Conservation (phyloP, 2,797 vertebrate genomes). For the Simalia tracyae region DNA sequence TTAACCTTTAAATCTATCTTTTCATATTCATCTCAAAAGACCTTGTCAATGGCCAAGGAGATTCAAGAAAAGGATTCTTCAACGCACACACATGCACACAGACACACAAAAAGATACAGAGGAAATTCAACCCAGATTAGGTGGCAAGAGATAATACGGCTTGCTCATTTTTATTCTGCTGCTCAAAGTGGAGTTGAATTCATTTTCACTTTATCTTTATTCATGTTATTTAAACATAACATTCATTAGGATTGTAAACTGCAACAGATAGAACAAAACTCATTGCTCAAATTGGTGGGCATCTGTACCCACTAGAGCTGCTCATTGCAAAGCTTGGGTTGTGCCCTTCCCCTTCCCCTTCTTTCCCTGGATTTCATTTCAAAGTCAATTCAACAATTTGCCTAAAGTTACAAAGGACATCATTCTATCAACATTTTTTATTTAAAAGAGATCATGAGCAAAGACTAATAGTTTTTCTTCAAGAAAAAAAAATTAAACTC, state of each 20-base stretch:
- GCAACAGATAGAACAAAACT: constrained; percentile 86
- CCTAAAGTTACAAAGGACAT: constrained; percentile 74
- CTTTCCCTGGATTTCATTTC: constrained; percentile 81
- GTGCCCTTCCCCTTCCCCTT: constrained; percentile 60
- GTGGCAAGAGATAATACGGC: constrained; percentile 82
- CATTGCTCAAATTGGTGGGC: constrained; percentile 83
- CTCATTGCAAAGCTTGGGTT: constrained; percentile 80
- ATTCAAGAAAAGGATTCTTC: constrained; percentile 96
- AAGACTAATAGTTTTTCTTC: background rate
- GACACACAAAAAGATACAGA: constrained; percentile 80
- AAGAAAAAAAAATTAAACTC: background rate
- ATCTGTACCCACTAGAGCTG: constrained; percentile 84
- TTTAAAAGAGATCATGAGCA: constrained; percentile 81
- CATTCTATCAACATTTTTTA: constrained; percentile 65
- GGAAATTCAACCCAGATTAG: constrained; percentile 90
- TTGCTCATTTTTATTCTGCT: constrained; percentile 82
- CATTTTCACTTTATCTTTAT: constrained; percentile 87
- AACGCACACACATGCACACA: constrained; percentile 79
- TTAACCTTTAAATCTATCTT: constrained; percentile 99
- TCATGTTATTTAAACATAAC: constrained; percentile 89
- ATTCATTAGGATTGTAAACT: constrained; percentile 84
- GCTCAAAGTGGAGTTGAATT: constrained; percentile 86
- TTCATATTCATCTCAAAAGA: constrained; percentile 99
- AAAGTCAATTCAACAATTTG: constrained; percentile 84
- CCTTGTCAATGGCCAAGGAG: constrained; percentile 96